A percentile compares a stretch with the other conserved stretches of the same genome.
Conservation (phyloP, 2,888 invertebrate species). For the Steinernema hermaphroditum region DNA sequence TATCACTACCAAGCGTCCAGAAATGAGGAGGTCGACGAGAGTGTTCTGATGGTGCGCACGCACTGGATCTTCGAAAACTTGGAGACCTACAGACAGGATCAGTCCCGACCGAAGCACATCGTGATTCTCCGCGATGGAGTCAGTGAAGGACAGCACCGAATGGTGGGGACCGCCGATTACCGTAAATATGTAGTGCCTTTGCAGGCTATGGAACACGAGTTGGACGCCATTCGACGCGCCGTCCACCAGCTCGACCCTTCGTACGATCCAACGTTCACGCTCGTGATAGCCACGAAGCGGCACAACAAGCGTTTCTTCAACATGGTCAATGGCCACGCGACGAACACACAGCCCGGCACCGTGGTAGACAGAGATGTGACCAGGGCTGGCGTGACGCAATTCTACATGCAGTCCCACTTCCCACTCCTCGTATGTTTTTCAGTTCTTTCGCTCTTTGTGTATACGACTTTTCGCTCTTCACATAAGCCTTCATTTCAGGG, state of each 20-base stretch:
- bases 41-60: constrained; percentile 21
- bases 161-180: constrained; percentile 34
- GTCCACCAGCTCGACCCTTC: constrained; percentile 18
- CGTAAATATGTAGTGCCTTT: too few relatives aligned
- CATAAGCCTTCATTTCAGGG: constrained; percentile 40
- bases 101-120: constrained; percentile 30
- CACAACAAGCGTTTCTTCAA: constrained; percentile 50
- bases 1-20: constrained; percentile 42
- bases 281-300: constrained; percentile 55
- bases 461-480: neutral
- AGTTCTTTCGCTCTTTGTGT: neutral
- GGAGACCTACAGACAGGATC: constrained; percentile 33
- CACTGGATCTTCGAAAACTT: constrained; percentile 35
- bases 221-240: constrained; percentile 7
- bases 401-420: constrained; percentile 47
- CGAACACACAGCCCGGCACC: constrained; percentile 47
- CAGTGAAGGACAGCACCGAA: constrained; percentile 43
- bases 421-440: constrained; percentile 42
- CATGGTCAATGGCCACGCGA: neutral
- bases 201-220: neutral
- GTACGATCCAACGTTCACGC: constrained; percentile 46
- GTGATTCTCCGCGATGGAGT: constrained; percentile 46
- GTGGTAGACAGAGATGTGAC: constrained; percentile 48
- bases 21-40: constrained; percentile 30
- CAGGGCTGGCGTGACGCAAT: constrained; percentile 46